phyloP scores from a whole-genome alignment of 2,113 vertebrate species.

The Aptenodytes patagonicus region DNA sequence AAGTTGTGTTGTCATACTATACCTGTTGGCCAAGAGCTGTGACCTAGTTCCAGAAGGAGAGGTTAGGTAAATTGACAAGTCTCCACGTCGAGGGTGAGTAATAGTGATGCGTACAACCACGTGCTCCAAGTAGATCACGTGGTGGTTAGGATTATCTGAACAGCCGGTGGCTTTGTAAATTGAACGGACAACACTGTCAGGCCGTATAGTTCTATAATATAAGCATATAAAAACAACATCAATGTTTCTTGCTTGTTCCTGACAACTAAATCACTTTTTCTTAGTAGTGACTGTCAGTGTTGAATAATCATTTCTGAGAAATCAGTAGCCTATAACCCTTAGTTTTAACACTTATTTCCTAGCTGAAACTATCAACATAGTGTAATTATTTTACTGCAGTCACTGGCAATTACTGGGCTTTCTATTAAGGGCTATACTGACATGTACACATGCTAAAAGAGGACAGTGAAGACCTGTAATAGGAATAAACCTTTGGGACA shows the following conservation, averaged over 20 bases:
- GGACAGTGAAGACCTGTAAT: background rate
- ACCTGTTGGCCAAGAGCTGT: conserved; percentile 94
- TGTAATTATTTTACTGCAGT: background rate
- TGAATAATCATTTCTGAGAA: background rate
- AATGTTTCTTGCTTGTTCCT: background rate
- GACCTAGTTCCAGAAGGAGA: conserved; percentile 94
- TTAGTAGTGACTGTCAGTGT: background rate
- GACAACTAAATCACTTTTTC: background rate
- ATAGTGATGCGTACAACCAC: conserved; percentile 91
- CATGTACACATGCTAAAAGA: background rate
- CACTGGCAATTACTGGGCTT: background rate
- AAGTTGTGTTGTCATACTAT: background rate
- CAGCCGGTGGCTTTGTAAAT: conserved; percentile 94
- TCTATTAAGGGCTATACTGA: background rate
- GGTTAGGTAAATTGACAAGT: conserved; percentile 92
- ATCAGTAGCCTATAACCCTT: background rate
- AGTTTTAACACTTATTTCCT: background rate
- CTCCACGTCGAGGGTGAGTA: conserved; percentile 88
- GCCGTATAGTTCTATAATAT: conserved; percentile 85
- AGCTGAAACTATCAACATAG: background rate
- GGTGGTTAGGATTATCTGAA: conserved; percentile 85
- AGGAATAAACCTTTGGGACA: background rate
- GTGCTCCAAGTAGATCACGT: conserved; percentile 91
- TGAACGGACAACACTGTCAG: conserved; percentile 87
- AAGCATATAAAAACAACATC: background rate